Conservation (phyloP, 2,888 invertebrate genomes). For the Selenia dentaria region DNA sequence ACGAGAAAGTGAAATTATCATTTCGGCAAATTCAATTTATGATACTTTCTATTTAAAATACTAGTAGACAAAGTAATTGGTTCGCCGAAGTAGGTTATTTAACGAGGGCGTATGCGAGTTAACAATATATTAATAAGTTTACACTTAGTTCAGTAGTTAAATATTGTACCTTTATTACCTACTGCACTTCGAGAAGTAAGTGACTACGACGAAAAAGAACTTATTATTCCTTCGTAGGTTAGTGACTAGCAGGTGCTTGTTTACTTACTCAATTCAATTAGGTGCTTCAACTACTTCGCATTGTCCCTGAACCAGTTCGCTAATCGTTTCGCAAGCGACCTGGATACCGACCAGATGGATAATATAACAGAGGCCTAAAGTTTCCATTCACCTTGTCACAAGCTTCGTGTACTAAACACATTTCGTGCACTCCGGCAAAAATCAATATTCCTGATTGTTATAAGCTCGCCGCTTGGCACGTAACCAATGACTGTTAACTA, state of each 20-base stretch:
- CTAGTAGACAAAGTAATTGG: slow-evolving; percentile 3
- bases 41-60: slow-evolving; percentile 14
- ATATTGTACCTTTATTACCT: too few species aligned
- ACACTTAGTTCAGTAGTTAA: too few species aligned
- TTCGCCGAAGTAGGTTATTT: not conserved
- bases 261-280: slow-evolving; percentile 66
- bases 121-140: too few species aligned
- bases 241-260: slow-evolving; percentile 43
- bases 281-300: slow-evolving; percentile 28
- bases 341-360: slow-evolving; percentile 56
- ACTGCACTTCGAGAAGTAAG: too few species aligned
- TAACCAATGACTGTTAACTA: slow-evolving; percentile 19
- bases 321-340: slow-evolving; percentile 72
- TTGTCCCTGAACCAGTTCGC: slow-evolving; percentile 76
- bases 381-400: slow-evolving; percentile 33
- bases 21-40: slow-evolving; percentile 19
- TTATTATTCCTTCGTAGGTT: too few species aligned
- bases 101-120: not conserved
- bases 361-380: slow-evolving; percentile 23
- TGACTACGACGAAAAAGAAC: too few species aligned
- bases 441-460: slow-evolving; percentile 40
- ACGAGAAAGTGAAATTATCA: slow-evolving; percentile 33
- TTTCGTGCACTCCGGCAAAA: slow-evolving; percentile 37
- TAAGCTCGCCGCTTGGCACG: slow-evolving; percentile 38
- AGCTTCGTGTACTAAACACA: slow-evolving; percentile 21